Conservation (phyloP, 30 jellyfish, hydroid and myxozoan species). For the Aurelia aurita complex sp. Pacific region DNA sequence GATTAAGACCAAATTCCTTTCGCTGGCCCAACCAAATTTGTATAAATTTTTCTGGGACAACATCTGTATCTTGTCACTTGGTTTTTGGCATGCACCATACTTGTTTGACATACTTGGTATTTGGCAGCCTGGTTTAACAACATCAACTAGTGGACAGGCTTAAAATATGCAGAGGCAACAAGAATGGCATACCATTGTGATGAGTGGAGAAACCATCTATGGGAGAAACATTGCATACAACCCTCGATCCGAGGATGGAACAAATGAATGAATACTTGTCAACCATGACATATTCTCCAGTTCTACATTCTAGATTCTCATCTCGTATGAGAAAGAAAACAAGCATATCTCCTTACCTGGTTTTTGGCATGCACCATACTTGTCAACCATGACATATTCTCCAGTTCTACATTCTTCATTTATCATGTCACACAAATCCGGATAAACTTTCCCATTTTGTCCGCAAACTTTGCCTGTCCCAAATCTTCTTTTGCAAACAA, state of each 20-base stretch:
- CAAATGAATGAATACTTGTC: not conserved
- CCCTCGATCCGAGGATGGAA: too few species aligned
- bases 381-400: slow-evolving; percentile 42
- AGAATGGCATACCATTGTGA: too few species aligned
- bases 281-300: slow-evolving; percentile 37
- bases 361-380: slow-evolving; percentile 39
- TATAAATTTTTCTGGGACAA: too few species aligned
- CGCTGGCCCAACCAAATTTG: too few species aligned
- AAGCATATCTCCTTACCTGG: not conserved
- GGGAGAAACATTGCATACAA: too few species aligned
- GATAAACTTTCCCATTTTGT: slow-evolving; percentile 43
- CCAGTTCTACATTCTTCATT: slow-evolving; percentile 45
- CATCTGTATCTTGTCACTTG: not conserved
- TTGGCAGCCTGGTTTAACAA: too few species aligned
- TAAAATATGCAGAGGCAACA: too few species aligned
- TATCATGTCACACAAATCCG: slow-evolving; percentile 54
- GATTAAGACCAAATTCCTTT: too few species aligned
- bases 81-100: slow-evolving; percentile 32
- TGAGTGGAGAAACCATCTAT: too few species aligned
- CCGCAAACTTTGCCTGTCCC: slow-evolving; percentile 71
- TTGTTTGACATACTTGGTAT: not conserved
- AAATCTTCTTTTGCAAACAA: slow-evolving; percentile 31
- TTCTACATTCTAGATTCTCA: not conserved
- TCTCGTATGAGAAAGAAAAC: not conserved
- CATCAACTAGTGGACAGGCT: too few species aligned